Evolutionary conservation across 2,113 vertebrate species (phyloP).

Genomic region (Numida meleagris): DNA sequence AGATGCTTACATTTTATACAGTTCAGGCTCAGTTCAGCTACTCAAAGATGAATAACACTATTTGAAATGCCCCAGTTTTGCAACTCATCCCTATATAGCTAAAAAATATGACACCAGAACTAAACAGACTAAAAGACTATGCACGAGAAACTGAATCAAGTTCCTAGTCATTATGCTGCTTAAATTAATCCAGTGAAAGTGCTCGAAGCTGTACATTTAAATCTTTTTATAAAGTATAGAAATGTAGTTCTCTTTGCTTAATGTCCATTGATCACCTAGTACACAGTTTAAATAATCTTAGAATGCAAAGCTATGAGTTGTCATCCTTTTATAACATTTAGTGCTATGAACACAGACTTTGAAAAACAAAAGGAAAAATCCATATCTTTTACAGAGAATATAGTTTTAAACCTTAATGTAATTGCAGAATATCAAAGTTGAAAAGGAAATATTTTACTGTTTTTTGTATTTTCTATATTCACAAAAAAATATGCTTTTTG

Average conservation of each 20-base stretch:
- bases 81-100: neutral
- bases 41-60: neutral
- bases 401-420: neutral
- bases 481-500: neutral
- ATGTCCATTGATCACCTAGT: neutral
- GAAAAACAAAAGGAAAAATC: neutral
- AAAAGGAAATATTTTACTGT: neutral
- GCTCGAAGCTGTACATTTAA: neutral
- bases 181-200: neutral
- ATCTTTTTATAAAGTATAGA: neutral
- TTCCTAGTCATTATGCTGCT: neutral
- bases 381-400: neutral
- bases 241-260: neutral
- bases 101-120: neutral
- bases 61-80: neutral
- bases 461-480: neutral
- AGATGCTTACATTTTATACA: neutral
- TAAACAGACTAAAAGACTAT: neutral
- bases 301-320: neutral
- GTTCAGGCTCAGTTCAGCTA: neutral
- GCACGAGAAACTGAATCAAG: neutral
- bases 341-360: neutral
- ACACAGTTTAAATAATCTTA: neutral
- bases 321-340: neutral
- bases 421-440: neutral